Evolutionary conservation across 2,113 vertebrate species (phyloP).

Genomic region (Vulpes ferrilata): DNA sequence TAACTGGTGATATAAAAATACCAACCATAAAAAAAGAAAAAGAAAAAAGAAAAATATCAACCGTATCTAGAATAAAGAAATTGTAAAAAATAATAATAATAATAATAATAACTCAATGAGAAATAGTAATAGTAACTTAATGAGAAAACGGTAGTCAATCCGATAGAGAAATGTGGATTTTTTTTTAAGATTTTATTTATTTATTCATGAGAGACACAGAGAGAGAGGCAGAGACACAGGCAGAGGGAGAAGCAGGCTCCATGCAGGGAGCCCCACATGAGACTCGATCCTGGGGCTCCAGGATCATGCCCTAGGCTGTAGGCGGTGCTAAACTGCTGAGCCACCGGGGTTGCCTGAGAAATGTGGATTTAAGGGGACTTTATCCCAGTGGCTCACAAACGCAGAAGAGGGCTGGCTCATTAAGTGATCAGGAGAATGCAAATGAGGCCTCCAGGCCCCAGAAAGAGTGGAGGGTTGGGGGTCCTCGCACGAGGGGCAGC

Average conservation of each 20-base stretch:
- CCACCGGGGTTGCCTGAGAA: neutral
- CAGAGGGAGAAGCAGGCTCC: too few relatives aligned
- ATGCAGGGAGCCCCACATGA: too few relatives aligned
- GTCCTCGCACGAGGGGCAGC: neutral
- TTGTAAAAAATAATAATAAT: too few relatives aligned
- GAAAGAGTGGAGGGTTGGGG: too few relatives aligned
- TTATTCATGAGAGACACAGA: too few relatives aligned
- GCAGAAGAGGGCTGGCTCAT: neutral
- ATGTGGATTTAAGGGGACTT: neutral
- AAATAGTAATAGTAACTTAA: neutral
- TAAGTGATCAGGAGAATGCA: neutral
- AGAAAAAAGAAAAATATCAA: too few relatives aligned
- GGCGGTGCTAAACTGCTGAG: too few relatives aligned
- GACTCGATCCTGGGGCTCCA: too few relatives aligned
- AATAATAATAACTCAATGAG: too few relatives aligned
- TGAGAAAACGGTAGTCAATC: neutral
- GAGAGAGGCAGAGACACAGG: too few relatives aligned
- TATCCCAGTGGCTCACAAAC: neutral
- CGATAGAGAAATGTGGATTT: neutral
- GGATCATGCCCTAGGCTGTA: too few relatives aligned
- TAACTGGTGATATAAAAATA: neutral
- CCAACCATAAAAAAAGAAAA: neutral
- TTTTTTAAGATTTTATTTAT: too few relatives aligned
- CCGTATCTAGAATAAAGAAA: neutral
- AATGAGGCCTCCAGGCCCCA: neutral